A percentile compares a stretch with the other conserved stretches of the same genome.
Evolutionary conservation across 2,888 invertebrate species (phyloP).

Genomic region (Leptopilina myrica): DNA sequence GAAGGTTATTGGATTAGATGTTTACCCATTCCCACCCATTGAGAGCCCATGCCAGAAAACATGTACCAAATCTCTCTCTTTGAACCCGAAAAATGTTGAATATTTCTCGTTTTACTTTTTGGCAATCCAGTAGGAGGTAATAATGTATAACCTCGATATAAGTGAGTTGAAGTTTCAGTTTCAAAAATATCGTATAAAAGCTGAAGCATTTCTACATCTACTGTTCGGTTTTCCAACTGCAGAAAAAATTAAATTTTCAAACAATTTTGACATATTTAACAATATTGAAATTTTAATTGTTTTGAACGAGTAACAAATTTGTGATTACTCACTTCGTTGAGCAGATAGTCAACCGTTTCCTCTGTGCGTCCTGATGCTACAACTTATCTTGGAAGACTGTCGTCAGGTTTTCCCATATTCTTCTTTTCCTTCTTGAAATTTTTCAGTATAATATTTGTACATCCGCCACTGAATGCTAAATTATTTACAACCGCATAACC

Average conservation of each 20-base stretch:
- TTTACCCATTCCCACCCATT: slow-evolving; percentile 40
- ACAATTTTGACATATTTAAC: too few relatives aligned
- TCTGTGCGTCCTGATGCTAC: slow-evolving; percentile 87
- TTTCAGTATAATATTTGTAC: slow-evolving; percentile 51
- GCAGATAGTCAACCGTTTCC: slow-evolving; percentile 82
- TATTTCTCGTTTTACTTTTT: slow-evolving; percentile 69
- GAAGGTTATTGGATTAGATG: not conserved
- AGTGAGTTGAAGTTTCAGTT: slow-evolving; percentile 79
- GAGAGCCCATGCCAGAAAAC: slow-evolving; percentile 93
- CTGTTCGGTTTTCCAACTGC: slow-evolving; percentile 78
- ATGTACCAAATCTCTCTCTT: slow-evolving; percentile 89
- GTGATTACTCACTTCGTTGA: slow-evolving; percentile 79
- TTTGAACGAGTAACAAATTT: too few relatives aligned
- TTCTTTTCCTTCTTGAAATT: slow-evolving; percentile 50
- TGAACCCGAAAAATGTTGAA: slow-evolving; percentile 81
- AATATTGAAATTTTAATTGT: too few relatives aligned
- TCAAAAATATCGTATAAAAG: slow-evolving; percentile 81
- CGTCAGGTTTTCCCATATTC: slow-evolving; percentile 80
- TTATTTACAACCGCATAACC: slow-evolving; percentile 49
- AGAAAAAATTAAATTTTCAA: slow-evolving; percentile 13
- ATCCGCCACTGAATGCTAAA: slow-evolving; percentile 46
- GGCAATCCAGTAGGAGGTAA: slow-evolving; percentile 71
- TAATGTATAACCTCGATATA: slow-evolving; percentile 87
- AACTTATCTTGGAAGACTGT: slow-evolving; percentile 84
- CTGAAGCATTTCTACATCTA: slow-evolving; percentile 82